A percentile compares a stretch with the other conserved stretches of the same genome.
Conservation (phyloP, 2,113 vertebrate species). For the Amphiprion ocellaris region DNA sequence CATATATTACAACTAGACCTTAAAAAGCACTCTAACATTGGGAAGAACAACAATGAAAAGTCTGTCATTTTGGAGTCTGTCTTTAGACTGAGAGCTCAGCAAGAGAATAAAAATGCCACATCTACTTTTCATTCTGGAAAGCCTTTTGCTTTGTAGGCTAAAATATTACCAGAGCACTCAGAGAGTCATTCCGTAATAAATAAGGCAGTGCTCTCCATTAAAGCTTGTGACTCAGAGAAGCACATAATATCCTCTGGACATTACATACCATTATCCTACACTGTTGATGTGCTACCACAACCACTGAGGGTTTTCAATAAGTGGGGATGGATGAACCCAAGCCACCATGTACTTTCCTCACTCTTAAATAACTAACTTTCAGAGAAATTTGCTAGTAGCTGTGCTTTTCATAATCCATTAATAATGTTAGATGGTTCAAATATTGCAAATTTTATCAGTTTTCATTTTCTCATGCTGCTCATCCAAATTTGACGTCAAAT, state of each 20-base stretch:
- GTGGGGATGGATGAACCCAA: conserved; percentile 5
- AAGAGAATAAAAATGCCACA: conserved; percentile 49
- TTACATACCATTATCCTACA: conserved; percentile 49
- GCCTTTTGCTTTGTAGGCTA: conserved; percentile 29
- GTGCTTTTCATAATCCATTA: background rate
- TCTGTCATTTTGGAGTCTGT: conserved; percentile 19
- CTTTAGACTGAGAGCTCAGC: conserved; percentile 23
- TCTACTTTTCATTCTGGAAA: conserved; percentile 50
- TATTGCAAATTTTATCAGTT: background rate
- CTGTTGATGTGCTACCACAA: conserved; percentile 29
- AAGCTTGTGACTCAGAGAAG: conserved; percentile 58
- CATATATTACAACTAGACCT: conserved; percentile 26
- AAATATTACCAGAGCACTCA: conserved; percentile 62
- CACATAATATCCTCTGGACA: conserved; percentile 56
- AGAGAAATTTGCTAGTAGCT: background rate
- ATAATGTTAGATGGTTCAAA: background rate
- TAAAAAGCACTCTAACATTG: conserved; percentile 38
- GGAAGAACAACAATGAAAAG: conserved; percentile 24
- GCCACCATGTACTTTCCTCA: background rate
- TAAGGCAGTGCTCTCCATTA: conserved; percentile 66
- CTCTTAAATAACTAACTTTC: background rate
- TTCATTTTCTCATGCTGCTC: background rate
- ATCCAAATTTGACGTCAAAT: background rate
- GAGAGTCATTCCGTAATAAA: conserved; percentile 57
- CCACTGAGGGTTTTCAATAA: conserved; percentile 38